phyloP scores from a whole-genome alignment of 2,888 invertebrate species.

The Epirrhoe alternata region DNA sequence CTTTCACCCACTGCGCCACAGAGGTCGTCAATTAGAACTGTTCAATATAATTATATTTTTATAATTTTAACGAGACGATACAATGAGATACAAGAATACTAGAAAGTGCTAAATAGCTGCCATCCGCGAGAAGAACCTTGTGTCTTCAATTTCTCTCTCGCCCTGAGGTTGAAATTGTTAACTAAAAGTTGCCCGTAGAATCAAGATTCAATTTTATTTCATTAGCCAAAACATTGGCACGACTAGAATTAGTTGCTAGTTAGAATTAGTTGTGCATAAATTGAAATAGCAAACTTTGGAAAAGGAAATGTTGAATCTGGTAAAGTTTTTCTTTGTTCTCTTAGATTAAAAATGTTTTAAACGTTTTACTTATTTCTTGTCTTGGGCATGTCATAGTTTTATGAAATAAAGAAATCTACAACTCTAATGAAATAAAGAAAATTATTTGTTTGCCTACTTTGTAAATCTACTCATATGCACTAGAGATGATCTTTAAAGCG shows the following conservation, averaged over 20 bases:
- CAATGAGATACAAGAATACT: too few species aligned
- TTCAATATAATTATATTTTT: too few species aligned
- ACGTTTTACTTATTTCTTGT: background rate
- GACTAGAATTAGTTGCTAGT: constrained; percentile 17
- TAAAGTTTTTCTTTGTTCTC: constrained; percentile 16
- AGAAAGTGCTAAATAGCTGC: too few species aligned
- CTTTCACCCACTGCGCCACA: too few species aligned
- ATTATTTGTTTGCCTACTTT: too few species aligned
- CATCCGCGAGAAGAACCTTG: too few species aligned
- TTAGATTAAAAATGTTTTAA: constrained; percentile 22
- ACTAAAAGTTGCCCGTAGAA: background rate
- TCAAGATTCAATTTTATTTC: background rate
- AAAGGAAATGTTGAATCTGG: constrained; percentile 20
- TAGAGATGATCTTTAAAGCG: too few species aligned
- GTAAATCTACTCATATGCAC: too few species aligned
- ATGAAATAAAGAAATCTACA: background rate
- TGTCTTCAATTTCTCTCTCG: too few species aligned
- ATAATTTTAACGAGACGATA: too few species aligned
- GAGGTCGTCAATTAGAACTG: too few species aligned
- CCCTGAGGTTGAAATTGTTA: background rate
- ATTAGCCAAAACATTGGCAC: background rate
- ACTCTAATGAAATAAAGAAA: too few species aligned
- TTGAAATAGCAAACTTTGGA: constrained; percentile 14
- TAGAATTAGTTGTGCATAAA: constrained; percentile 24
- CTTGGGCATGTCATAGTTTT: constrained; percentile 15